Evolutionary conservation across 1,140 invertebrate genomes (phyloP), one percentile per base, ranked within the genome.

Genomic region (Psix sp.): DNA sequence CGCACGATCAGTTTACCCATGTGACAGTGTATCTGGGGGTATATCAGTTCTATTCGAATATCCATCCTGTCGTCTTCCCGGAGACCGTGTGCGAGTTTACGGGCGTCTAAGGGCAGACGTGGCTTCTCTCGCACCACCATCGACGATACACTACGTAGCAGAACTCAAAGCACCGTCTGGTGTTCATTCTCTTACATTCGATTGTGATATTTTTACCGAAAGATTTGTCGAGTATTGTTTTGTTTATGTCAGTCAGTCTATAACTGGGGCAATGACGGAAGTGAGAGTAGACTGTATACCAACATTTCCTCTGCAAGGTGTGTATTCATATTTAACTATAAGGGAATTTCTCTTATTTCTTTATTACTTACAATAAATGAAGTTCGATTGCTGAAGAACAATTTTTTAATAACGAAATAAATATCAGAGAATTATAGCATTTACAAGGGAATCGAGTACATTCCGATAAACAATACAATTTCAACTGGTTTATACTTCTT

Each of bases 171-270:
- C 51, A 83, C 89, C 54, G 75, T 89, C 90, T 29, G 93, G 93
- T 6, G 90, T 91, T 70, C 93, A 94, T 81, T 91, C 90, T 13
- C 84, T 94, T 0, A 90, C 91, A 11, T 95, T 95, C 82, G 91
- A 92, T 80, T 95, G 94, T 77, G 92, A 94, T n/a, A 88, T 94
- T 1, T 95, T 95, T 84, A 92, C 90, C 14, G 93, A 95, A 82
- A 89, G 91, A 31, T 95, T 91, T 79, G 91, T 94, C 21, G 94
- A 95, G 77, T 95, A 95, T 75, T 95, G 94, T 84, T 95, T 95
- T 84, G 91, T 93, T 42, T 95, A 95, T 80, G 93, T 95, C 3
- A 95, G 92, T 33, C 91, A 94, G 66, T 92, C 93, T 0, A 91
- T 93, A 17, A 94, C 91, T 1, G 93, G 93, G 1, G 93, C 94